A percentile compares a stretch with the other conserved stretches of the same genome.
Evolutionary conservation across 2,113 vertebrate genomes (phyloP).

Genomic region (Leucoraja erinaceus): DNA sequence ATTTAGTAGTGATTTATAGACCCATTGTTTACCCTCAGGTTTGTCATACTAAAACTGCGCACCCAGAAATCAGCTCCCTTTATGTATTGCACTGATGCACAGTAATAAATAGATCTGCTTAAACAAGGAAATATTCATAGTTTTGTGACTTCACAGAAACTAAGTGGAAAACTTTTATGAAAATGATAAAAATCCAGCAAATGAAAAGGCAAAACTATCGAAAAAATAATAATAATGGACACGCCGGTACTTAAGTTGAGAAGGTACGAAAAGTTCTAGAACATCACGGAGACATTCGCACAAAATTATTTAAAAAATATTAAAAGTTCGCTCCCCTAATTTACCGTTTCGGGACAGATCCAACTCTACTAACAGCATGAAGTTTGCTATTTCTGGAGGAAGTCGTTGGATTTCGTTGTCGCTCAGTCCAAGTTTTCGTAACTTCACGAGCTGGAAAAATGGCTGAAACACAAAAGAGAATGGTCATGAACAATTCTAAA

Average conservation of each 20-base stretch:
- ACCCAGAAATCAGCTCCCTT: not conserved
- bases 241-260: no score
- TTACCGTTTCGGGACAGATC: slow-evolving; percentile 94
- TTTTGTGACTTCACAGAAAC: not conserved
- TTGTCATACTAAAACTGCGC: not conserved
- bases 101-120: no score
- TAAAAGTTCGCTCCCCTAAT: slow-evolving; percentile 29
- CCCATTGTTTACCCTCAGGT: not conserved
- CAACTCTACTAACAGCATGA: slow-evolving; percentile 93
- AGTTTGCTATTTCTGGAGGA: slow-evolving; percentile 91
- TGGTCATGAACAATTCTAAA: not conserved
- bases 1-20: no score
- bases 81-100: not conserved
- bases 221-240: no score
- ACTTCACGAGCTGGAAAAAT: slow-evolving; percentile 90
- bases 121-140: not conserved
- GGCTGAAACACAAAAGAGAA: slow-evolving; percentile 66
- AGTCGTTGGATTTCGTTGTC: slow-evolving; percentile 96
- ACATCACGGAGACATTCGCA: not conserved
- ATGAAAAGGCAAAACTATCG: no score
- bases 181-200: no score
- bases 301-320: not conserved
- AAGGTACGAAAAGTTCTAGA: no score
- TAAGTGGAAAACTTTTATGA: not conserved
- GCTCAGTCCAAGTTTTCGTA: slow-evolving; percentile 91